phyloP scores from a whole-genome alignment of 2,888 invertebrate species.

The Celastrina argiolus region DNA sequence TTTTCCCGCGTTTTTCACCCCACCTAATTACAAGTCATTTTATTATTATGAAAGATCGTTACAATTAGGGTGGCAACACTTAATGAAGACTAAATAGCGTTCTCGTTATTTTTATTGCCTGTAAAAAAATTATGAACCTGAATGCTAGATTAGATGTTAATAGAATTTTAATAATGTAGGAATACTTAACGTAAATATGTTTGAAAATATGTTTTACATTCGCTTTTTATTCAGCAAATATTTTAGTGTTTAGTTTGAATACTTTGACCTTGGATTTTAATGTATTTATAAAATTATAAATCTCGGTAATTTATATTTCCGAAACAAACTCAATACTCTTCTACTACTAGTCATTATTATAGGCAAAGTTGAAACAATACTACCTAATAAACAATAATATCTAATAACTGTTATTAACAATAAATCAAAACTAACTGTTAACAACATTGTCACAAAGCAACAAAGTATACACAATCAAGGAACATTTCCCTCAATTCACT shows the following conservation, averaged over 20 bases:
- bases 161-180: conserved; percentile 19
- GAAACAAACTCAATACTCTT: too few relatives aligned
- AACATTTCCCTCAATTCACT: conserved; percentile 51
- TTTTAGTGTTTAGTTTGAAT: too few relatives aligned
- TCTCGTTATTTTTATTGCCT: conserved; percentile 36
- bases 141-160: conserved; percentile 15
- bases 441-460: conserved; percentile 10
- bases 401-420: neutral
- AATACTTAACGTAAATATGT: too few relatives aligned
- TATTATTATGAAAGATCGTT: conserved; percentile 71
- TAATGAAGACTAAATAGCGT: conserved; percentile 42
- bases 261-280: too few relatives aligned
- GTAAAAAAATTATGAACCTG: conserved; percentile 20
- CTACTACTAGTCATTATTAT: too few relatives aligned
- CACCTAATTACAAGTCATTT: conserved; percentile 69
- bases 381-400: neutral
- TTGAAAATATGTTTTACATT: too few relatives aligned
- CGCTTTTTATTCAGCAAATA: too few relatives aligned
- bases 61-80: conserved; percentile 56
- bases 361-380: neutral
- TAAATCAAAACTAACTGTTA: neutral
- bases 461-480: conserved; percentile 26
- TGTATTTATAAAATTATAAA: too few relatives aligned
- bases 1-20: conserved; percentile 72
- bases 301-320: too few relatives aligned